Base-by-base conservation (phyloP, 2,113 vertebrate genomes). In the Chelonoidis abingdonii region DNA sequence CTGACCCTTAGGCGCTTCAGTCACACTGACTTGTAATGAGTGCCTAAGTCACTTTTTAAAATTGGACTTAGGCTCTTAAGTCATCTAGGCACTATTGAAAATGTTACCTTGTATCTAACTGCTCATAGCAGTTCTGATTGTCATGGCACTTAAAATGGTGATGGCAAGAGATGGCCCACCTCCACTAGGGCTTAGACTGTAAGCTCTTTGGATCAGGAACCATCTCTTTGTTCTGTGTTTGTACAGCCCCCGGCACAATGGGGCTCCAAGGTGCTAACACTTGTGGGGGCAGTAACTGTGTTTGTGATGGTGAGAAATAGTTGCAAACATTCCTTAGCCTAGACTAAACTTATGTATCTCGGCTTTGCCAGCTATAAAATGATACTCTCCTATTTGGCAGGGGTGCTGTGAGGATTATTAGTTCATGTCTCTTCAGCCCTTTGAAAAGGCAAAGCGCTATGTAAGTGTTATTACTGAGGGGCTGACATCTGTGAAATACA, bases 401-500 rank as follows among this genome's bases (percentile, higher is more conserved):
- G n/a, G 49, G 62, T 83, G 89, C 89, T 96, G 76, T 81, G 44
- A 89, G 78, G 89, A 88, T 84, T 79, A 85, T 87, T 93, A 89
- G 79, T 80, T 88, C 92, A 69, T 90, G 91, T 92, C 53, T 89
- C 80, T 81, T 93, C 90, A 81, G 94, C 88, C 22, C 81, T 93
- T 84, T 10, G 50, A 78, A 92, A 93, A 89, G 10, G 47, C 65
- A 96, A 93, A 88, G 89, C 83, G 3, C 81, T 83, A 35, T 62
- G 65, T 89, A 86, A 92, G 93, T 90, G 95, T 91, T 92, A 87
- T 79, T 95, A 84, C 5, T 69, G 84, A 91, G 92, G 49, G 96
- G 86, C 82, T 96, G 96, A 98, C 94, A 98, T 96, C 97, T 98
- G 95, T 97, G 97, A 98, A 98, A 97, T 97, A 97, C 96, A 97